Percentiles rank a stretch among this genome's conserved stretches.
These are phyloP conservation scores for Mormyrus iriodes DNA, from an alignment of 2,113 vertebrate species.

Conservation along the genomic window DNA sequence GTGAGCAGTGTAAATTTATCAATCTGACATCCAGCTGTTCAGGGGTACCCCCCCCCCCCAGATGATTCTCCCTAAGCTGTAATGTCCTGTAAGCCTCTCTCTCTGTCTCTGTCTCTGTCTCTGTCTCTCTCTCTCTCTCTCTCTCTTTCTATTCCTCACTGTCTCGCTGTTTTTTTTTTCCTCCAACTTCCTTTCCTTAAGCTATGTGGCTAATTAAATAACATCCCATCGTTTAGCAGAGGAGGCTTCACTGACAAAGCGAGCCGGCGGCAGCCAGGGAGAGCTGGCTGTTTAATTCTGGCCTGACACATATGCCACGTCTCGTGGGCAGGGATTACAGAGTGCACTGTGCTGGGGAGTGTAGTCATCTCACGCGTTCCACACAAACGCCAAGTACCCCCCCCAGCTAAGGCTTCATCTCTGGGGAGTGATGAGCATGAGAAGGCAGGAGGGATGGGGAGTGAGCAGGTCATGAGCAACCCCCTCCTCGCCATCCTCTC, in stretches of 20 bases:
- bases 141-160: slow-evolving; percentile 16
- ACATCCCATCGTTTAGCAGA: slow-evolving; percentile 42
- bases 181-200: slow-evolving; percentile 36
- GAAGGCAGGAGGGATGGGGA: background rate
- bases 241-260: slow-evolving; percentile 44
- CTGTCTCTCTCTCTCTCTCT: background rate
- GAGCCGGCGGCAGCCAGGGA: slow-evolving; percentile 37
- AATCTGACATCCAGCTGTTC: background rate
- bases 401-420: background rate
- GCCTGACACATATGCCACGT: slow-evolving; percentile 33
- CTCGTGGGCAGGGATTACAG: slow-evolving; percentile 40
- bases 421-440: background rate
- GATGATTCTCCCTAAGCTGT: background rate
- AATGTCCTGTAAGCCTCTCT: background rate
- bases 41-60: background rate
- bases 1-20: background rate
- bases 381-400: background rate
- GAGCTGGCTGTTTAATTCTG: slow-evolving; percentile 57
- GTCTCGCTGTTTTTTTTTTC: slow-evolving; percentile 22
- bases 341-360: slow-evolving; percentile 33
- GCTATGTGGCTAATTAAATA: slow-evolving; percentile 55
- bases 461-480: background rate
- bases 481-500: background rate
- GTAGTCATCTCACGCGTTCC: slow-evolving; percentile 9
- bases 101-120: slow-evolving; percentile 27